Conservation (phyloP, 64 coral and sea anemone genomes). For the Stichodactyla mertensii region DNA sequence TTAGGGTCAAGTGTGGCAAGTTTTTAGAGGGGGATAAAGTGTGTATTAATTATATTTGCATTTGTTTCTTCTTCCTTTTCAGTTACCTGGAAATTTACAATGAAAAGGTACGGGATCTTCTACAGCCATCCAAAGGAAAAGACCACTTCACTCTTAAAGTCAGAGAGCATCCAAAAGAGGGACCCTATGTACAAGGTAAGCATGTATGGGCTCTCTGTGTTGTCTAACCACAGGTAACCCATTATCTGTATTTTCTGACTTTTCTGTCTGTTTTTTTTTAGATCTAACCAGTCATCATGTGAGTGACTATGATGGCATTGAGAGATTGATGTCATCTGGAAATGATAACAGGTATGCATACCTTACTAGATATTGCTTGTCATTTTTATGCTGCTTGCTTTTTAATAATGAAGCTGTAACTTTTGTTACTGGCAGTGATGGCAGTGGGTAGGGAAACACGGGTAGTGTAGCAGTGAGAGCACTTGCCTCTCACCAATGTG, state of each 20-base stretch:
- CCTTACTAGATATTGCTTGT: background rate
- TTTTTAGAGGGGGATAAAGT: no score
- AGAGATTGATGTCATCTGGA: slow-evolving; percentile 68
- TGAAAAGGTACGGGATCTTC: slow-evolving; percentile 94
- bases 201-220: background rate
- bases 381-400: background rate
- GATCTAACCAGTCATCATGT: slow-evolving; percentile 86
- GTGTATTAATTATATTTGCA: background rate
- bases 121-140: slow-evolving; percentile 89
- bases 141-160: slow-evolving; percentile 91
- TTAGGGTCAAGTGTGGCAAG: no score
- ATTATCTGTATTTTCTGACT: background rate
- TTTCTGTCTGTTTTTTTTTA: slow-evolving; percentile 17
- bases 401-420: background rate
- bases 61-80: background rate
- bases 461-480: no score
- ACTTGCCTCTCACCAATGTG: no score
- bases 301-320: slow-evolving; percentile 78
- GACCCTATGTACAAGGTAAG: slow-evolving; percentile 96
- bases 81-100: slow-evolving; percentile 99
- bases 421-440: background rate
- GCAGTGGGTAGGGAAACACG: background rate
- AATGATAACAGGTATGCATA: slow-evolving; percentile 69
- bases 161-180: slow-evolving; percentile 93
- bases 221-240: background rate